Base-by-base conservation (phyloP, 1,140 invertebrate species). In the Bombus soroeensis region DNA sequence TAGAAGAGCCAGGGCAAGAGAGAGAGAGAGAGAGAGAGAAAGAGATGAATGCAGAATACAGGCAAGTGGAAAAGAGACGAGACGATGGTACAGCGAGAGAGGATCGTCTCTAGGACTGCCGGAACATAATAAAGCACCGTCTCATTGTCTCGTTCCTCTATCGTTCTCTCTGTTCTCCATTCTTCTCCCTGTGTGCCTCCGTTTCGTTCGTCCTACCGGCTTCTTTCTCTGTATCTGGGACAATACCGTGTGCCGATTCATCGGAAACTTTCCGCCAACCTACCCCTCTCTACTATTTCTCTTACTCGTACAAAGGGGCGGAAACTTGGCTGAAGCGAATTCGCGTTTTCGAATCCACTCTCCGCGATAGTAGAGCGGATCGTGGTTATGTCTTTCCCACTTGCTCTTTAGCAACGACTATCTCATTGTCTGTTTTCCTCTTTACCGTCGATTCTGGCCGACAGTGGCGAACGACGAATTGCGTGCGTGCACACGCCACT, bases 121-220 rank as follows among this genome's bases (percentile, higher is more conserved):
- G 87, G 84, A 83, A 87, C 76, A 89, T 89, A 87, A 89, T 83
- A 83, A 89, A 89, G 76, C 84, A 80, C 79, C 80, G 80, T 13
- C 76, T 89, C 80, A 89, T 89, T 89, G 87, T 89, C 84, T 86
- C 76, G 68, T 64, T 87, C 28, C 64, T 66, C 47, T 81, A 41
- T 68, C 68, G 18, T 62, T 43, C 37, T 76, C 41, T 37, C n/a
- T 82, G 59, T 81, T 43, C 64, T 5, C 57, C 37, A 37, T 68
- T 79, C 34, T 70, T 75, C 12, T 18, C 39, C 73, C 34, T 34
- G 62, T 41, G 39, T 64, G n/a, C 70, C 41, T 28, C 12, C 53
- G 37, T 62, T 28, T 62, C 84, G 70, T 81, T 88, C 81, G 85
- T 72, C 64, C 78, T 64, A 15, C 47, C 32, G 75, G 64, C 62